Conservation (phyloP, 2,113 vertebrate species). For the Anser cygnoides region DNA sequence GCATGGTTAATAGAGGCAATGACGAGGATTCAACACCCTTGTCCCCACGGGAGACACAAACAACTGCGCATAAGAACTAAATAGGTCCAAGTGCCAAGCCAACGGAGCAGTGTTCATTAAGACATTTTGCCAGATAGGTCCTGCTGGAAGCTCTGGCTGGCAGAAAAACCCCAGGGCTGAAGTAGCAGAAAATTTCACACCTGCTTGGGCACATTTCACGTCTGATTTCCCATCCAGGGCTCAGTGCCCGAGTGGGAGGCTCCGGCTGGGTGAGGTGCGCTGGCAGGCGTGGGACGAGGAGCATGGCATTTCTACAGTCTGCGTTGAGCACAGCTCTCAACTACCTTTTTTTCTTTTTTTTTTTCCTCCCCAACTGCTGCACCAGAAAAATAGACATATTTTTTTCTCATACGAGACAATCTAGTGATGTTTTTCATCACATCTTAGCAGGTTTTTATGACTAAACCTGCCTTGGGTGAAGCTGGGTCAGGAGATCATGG, state of each 20-base stretch:
- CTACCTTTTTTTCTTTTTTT: not conserved
- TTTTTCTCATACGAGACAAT: not conserved
- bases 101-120: not conserved
- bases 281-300: not conserved
- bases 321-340: not conserved
- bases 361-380: not conserved
- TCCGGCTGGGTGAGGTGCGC: accelerated
- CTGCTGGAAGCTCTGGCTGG: not conserved
- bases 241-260: not conserved
- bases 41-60: accelerated
- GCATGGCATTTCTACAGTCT: accelerated
- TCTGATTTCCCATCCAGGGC: slow-evolving; percentile 7
- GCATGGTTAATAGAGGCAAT: not conserved
- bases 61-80: accelerated
- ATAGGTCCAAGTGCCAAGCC: not conserved
- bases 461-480: not conserved
- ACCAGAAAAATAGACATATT: not conserved
- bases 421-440: not conserved
- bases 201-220: not conserved
- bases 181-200: not conserved
- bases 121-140: not conserved
- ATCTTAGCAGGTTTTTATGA: not conserved
- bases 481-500: accelerated
- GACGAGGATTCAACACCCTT: not conserved
- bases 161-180: not conserved